Conservation (phyloP, 1,140 invertebrate species). For the Aphidius gifuensis region DNA sequence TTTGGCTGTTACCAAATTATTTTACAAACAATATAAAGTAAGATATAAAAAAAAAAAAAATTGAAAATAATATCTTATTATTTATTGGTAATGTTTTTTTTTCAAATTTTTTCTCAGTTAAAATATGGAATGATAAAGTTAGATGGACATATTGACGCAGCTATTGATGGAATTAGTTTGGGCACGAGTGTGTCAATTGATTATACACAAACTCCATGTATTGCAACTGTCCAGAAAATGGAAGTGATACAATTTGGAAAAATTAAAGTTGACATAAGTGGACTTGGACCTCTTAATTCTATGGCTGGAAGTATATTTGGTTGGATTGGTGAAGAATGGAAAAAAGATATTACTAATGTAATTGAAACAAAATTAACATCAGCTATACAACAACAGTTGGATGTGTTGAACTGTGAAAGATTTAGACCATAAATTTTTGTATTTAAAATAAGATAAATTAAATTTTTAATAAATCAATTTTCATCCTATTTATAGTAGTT, state of each 20-base stretch:
- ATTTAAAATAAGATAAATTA: too few species aligned
- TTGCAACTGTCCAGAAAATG: not conserved
- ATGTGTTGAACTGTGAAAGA: constrained; percentile 23
- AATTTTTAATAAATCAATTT: too few species aligned
- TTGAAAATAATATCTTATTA: not conserved
- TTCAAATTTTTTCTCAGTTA: constrained; percentile 24
- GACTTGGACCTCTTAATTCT: constrained; percentile 23
- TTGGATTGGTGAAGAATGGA: constrained; percentile 23
- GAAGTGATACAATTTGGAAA: constrained; percentile 23
- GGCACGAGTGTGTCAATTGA: constrained; percentile 20
- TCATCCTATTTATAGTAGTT: too few species aligned
- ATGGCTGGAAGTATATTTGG: constrained; percentile 19
- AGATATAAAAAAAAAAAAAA: not conserved
- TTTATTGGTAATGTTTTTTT: constrained; percentile 1
- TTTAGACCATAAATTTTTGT: constrained; percentile 6
- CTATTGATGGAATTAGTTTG: constrained; percentile 26
- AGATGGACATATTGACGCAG: constrained; percentile 25
- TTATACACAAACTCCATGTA: constrained; percentile 28
- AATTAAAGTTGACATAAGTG: constrained; percentile 19
- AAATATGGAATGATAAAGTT: constrained; percentile 27
- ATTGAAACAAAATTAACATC: constrained; percentile 23
- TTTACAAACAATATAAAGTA: constrained; percentile 31
- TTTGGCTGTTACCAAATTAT: constrained; percentile 18
- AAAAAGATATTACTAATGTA: constrained; percentile 14
- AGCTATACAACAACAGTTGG: constrained; percentile 12